Evolutionary conservation across 1,140 invertebrate genomes (phyloP).

Genomic region (Leptinotarsa defecta): DNA sequence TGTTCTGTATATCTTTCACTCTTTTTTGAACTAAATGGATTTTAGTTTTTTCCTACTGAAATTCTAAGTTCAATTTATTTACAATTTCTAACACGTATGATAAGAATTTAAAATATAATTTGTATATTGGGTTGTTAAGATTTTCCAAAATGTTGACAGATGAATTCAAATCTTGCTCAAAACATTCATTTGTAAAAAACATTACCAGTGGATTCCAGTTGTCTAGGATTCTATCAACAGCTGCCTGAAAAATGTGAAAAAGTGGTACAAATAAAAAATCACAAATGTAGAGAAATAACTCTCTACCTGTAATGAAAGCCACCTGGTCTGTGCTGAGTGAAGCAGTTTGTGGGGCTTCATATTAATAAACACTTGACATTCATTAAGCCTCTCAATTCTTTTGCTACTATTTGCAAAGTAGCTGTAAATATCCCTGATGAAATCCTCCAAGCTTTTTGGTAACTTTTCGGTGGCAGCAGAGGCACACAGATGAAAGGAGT

Average conservation of each 20-base stretch:
- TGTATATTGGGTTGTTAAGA: neutral
- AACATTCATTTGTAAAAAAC: neutral
- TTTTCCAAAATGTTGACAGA: neutral
- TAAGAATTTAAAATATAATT: constrained; percentile 1
- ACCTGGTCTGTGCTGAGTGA: constrained; percentile 19
- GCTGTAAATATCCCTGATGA: constrained; percentile 23
- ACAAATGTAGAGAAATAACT: neutral
- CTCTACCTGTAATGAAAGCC: constrained; percentile 24
- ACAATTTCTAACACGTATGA: constrained; percentile 1
- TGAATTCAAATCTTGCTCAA: neutral
- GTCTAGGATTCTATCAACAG: neutral
- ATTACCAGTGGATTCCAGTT: neutral
- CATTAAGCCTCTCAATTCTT: constrained; percentile 2
- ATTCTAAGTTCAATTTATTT: neutral
- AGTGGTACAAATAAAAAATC: neutral
- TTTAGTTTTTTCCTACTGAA: constrained; percentile 14
- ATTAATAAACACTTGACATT: constrained; percentile 24
- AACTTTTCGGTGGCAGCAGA: constrained; percentile 14
- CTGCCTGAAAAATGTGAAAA: neutral
- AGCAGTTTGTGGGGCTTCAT: constrained; percentile 14
- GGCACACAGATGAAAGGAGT: constrained; percentile 28
- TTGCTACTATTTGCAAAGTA: constrained; percentile 20
- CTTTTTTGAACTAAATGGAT: neutral
- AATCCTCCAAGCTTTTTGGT: constrained; percentile 17
- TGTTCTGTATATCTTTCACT: constrained; percentile 1